Percentiles rank a stretch among this genome's conserved stretches.
Conservation (phyloP, 2,888 invertebrate species). For the Lasioglossum marginatum region DNA sequence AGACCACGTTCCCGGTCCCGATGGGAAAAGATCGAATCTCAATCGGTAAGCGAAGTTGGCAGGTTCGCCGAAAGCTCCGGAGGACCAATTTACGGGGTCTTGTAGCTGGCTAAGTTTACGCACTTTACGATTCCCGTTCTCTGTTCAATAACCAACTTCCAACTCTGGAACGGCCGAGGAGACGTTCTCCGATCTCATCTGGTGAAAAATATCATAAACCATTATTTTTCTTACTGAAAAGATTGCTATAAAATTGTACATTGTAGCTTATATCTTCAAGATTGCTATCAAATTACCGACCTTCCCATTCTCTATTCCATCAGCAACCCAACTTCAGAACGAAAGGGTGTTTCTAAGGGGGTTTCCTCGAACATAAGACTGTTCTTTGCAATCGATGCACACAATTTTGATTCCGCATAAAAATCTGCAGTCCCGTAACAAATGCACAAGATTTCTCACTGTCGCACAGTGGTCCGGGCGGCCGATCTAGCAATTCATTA, state of each 20-base stretch:
- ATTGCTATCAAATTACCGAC: too few species aligned
- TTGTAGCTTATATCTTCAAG: not conserved
- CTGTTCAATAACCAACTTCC: not conserved
- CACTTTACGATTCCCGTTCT: not conserved
- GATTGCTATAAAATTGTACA: not conserved
- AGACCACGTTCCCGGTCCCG: constrained; percentile 70
- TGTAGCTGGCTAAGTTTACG: constrained; percentile 35
- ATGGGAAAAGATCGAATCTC: constrained; percentile 72
- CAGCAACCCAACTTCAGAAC: too few species aligned
- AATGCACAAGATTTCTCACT: not conserved
- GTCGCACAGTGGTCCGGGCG: too few species aligned
- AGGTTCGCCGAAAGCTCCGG: constrained; percentile 56
- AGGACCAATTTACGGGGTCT: constrained; percentile 63
- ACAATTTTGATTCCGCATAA: too few species aligned
- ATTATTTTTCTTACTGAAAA: not conserved
- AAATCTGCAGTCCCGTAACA: not conserved
- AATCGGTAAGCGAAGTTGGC: constrained; percentile 72
- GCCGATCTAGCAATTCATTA: too few species aligned
- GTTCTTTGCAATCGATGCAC: not conserved
- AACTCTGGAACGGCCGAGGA: not conserved
- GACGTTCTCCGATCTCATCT: not conserved
- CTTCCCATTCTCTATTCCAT: too few species aligned
- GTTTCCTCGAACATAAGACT: not conserved
- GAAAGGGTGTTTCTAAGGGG: not conserved
- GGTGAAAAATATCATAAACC: not conserved